Percentiles rank a stretch among this genome's conserved stretches.
These are phyloP conservation scores for Hypomecis atomaria DNA, from an alignment of 2,888 invertebrate species.

Conservation along the genomic window DNA sequence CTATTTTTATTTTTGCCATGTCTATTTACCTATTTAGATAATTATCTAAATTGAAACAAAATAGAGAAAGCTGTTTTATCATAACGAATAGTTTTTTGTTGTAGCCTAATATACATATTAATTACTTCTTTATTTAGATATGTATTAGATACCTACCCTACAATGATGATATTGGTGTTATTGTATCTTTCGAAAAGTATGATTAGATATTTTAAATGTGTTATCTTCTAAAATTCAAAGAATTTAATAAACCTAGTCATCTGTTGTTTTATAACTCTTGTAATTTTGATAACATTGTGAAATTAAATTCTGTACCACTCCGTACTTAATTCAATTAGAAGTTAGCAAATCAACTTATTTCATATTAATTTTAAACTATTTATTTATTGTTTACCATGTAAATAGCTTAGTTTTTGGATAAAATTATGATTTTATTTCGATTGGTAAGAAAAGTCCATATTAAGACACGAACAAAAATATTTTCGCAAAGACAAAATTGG, in stretches of 20 bases:
- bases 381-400: not conserved
- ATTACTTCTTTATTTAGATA: not conserved
- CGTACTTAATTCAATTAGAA: not conserved
- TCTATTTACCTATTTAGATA: too few relatives aligned
- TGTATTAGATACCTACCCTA: too few relatives aligned
- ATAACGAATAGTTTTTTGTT: not conserved
- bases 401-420: constrained; percentile 8
- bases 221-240: not conserved
- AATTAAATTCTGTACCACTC: not conserved
- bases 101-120: not conserved
- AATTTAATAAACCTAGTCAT: constrained; percentile 14
- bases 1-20: not conserved
- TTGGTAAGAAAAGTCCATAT: not conserved
- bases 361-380: not conserved
- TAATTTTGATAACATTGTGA: not conserved
- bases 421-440: not conserved
- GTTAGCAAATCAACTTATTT: not conserved
- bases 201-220: constrained; percentile 3
- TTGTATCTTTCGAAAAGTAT: not conserved
- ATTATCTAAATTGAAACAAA: too few relatives aligned
- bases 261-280: not conserved
- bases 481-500: constrained; percentile 8
- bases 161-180: too few relatives aligned
- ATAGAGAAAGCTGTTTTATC: too few relatives aligned
- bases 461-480: constrained; percentile 7